phyloP scores from a whole-genome alignment of 2,888 invertebrate genomes.

The Lydus trimaculatus region DNA sequence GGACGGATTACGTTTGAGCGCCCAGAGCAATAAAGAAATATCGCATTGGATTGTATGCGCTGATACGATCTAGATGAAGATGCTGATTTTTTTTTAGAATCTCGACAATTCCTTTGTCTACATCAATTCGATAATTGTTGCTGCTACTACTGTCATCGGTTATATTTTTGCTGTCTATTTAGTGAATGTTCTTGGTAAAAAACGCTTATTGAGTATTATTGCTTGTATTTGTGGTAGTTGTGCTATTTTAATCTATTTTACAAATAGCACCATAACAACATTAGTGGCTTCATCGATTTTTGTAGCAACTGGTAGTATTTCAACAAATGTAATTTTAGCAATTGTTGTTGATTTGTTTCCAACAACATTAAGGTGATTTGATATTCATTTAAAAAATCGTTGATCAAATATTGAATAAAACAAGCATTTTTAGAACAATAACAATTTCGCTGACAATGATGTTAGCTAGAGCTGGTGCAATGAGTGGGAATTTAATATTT shows the following conservation, averaged over 20 bases:
- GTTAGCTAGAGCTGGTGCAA: constrained; percentile 74
- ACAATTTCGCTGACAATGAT: constrained; percentile 74
- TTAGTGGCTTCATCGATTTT: constrained; percentile 66
- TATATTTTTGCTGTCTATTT: constrained; percentile 68
- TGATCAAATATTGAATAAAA: not conserved
- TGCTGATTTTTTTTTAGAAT: constrained; percentile 42
- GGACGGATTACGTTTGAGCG: too few relatives aligned
- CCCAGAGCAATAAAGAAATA: too few relatives aligned
- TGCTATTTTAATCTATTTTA: constrained; percentile 66
- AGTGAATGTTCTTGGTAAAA: constrained; percentile 64
- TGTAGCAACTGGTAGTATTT: constrained; percentile 64
- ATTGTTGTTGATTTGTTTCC: constrained; percentile 72
- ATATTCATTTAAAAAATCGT: not conserved
- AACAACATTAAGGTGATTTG: constrained; percentile 67
- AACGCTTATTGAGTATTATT: constrained; percentile 63
- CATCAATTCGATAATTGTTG: constrained; percentile 73
- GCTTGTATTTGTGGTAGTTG: constrained; percentile 59
- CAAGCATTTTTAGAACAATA: constrained; percentile 67
- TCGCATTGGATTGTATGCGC: too few relatives aligned
- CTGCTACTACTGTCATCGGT: constrained; percentile 68
- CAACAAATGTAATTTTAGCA: constrained; percentile 68
- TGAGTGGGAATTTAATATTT: constrained; percentile 73
- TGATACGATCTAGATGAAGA: not conserved
- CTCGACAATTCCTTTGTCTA: constrained; percentile 63
- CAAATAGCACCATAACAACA: constrained; percentile 63